A percentile compares a stretch with the other conserved stretches of the same genome.
Evolutionary conservation across 2,113 vertebrate species (phyloP).

Genomic region (Micronisus gabar): DNA sequence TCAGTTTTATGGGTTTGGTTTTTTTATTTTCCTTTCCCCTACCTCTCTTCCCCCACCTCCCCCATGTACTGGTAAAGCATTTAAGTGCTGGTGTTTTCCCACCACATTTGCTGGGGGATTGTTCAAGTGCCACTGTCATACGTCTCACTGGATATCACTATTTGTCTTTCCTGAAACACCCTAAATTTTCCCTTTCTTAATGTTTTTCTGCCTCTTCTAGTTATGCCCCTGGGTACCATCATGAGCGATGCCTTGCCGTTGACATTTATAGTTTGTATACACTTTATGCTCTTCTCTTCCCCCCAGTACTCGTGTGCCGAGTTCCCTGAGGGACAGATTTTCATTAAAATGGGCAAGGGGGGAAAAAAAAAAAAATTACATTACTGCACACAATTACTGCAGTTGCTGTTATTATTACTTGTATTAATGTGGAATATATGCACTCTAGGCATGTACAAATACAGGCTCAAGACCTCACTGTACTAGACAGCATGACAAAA

Average conservation of each 20-base stretch:
- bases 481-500: not conserved
- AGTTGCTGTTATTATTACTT: not conserved
- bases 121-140: not conserved
- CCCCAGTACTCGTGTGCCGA: rapidly evolving
- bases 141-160: not conserved
- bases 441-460: not conserved
- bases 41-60: not conserved
- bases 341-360: not conserved
- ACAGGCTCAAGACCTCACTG: not conserved
- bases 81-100: not conserved
- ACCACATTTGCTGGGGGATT: not conserved
- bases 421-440: not conserved
- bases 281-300: not conserved
- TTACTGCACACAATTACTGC: not conserved
- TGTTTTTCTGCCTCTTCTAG: not conserved
- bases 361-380: too few species aligned
- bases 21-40: too few species aligned
- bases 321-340: not conserved
- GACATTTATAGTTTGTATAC: not conserved
- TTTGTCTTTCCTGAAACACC: not conserved
- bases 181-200: not conserved
- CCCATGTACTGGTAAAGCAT: not conserved
- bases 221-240: not conserved
- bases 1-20: not conserved
- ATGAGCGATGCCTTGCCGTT: not conserved